Base-by-base conservation (phyloP, 2,113 vertebrate species). In the Mola mola region DNA sequence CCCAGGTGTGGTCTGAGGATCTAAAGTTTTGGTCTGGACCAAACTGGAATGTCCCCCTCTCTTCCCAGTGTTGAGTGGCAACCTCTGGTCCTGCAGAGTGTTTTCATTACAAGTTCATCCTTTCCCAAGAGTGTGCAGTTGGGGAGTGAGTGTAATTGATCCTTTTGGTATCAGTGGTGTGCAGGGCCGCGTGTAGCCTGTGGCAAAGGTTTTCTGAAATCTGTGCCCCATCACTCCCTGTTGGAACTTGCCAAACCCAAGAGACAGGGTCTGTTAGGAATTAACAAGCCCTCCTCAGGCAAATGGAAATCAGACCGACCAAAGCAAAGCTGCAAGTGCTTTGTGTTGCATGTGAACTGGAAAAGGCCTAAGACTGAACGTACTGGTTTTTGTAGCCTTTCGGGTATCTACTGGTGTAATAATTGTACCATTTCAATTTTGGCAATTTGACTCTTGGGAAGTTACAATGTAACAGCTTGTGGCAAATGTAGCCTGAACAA, bases 211-310 rank as follows among this genome's bases (percentile, higher is more conserved):
- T 82, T 76, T 89, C 71, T 60, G 46, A 82, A 79, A 75, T 79
- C 80, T 50, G 44, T 69, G 71, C 66, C 79, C 73, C 76, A 71
- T 83, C 66, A 20, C 59, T 86, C 82, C 75, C 70, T 84, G 83
- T 90, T 86, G 81, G 73, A 85, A 91, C 88, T 88, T 47, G 89
- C 75, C 72, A 83, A 67, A 75, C 55, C 56, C 71, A 53, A 55
- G 84, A 85, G 79, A 83, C 11, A 17, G 74, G 69, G 84, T 87
- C 89, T 90, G 84, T 84, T 85, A 53, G 81, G 84, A 86, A 86
- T 88, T 84, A 88, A 69, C 44, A 66, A 81, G 50, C 25, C 52
- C 81, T 82, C 83, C 83, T 65, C 71, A 36, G 81, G 86, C 83
- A 75, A 78, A 87, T 85, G 72, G 72, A 82, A 88, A 77, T 84